These are phyloP conservation scores for Ecliptopera silaceata DNA, from an alignment of 2,888 invertebrate species.

Conservation along the genomic window DNA sequence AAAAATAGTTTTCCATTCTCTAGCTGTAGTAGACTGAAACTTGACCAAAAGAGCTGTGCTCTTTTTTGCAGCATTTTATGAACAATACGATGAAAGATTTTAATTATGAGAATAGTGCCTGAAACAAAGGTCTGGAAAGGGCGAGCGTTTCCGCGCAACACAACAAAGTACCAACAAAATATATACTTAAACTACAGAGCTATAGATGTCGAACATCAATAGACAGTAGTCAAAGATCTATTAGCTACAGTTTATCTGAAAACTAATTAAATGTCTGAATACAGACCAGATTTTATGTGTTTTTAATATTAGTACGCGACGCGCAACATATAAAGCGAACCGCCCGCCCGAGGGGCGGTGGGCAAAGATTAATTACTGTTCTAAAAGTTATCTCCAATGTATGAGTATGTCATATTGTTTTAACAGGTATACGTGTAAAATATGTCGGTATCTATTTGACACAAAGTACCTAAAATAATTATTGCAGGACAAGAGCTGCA, in stretches of 20 bases:
- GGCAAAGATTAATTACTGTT: slow-evolving; percentile 44
- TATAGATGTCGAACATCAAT: not conserved
- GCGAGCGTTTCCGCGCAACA: slow-evolving; percentile 59
- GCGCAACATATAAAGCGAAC: slow-evolving; percentile 32
- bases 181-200: too few species aligned
- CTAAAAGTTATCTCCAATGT: not conserved
- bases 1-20: too few species aligned
- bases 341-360: not conserved
- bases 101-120: slow-evolving; percentile 49
- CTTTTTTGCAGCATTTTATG: not conserved
- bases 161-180: not conserved
- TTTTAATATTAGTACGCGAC: slow-evolving; percentile 17
- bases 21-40: too few species aligned
- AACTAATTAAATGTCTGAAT: slow-evolving; percentile 12
- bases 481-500: too few species aligned
- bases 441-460: too few species aligned
- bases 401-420: too few species aligned
- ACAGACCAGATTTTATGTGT: slow-evolving; percentile 7
- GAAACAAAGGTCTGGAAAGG: slow-evolving; percentile 76
- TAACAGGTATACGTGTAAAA: too few species aligned
- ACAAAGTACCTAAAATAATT: not conserved
- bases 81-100: slow-evolving; percentile 33
- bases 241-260: slow-evolving; percentile 1
- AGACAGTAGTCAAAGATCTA: slow-evolving; percentile 8
- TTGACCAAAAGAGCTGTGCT: too few species aligned